Evolutionary conservation across 2,888 invertebrate genomes (phyloP), one percentile per base, ranked within the genome.

Genomic region (Liopterus haemorrhoidalis): DNA sequence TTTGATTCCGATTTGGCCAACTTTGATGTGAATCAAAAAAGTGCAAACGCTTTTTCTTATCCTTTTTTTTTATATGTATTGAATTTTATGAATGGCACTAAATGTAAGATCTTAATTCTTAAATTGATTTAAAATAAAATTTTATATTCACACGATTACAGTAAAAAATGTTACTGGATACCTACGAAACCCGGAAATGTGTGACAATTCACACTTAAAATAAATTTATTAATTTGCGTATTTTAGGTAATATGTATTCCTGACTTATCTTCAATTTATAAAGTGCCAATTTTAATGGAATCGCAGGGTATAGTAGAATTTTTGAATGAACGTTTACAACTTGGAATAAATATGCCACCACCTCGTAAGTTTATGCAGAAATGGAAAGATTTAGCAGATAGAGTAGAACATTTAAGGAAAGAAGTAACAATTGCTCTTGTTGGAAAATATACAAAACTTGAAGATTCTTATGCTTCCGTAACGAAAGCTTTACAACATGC

Each of bases 391-490:
- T 71, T 97, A 18, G 90, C 92, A 0, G 83, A 88, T 55, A 81
- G 88, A 22, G 82, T 87, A 25, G 91, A 93, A 59, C 82, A 82
- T 54, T 70, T 93, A 6, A 78, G 85, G n/a, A 82, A 84, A 58
- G 84, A 83, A 62, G 89, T 95, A 0, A 83, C 77, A 49, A 95
- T 97, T 46, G 88, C 88, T 2, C 71, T 97, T 2, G 97, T 97
- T 2, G 97, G 97, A 4, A 97, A 99, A 70, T 99, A 99, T 63
- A 96, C 96, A 0, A 85, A 87, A 61, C 70, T 96, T 9, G 87
- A 92, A 62, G 99, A 99, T 70, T 85, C 97, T 0, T 99, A 99
- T 62, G 90, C 95, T 0, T 99, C 97, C 1, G 89, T 99, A 0
- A 85, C 85, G 0, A 97, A 99, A 70, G 90, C 97, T 0, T 67